A percentile compares a stretch with the other conserved stretches of the same genome.
These are phyloP conservation scores for Spodoptera frugiperda DNA, from an alignment of 1,140 invertebrate species.

Conservation along the genomic window DNA sequence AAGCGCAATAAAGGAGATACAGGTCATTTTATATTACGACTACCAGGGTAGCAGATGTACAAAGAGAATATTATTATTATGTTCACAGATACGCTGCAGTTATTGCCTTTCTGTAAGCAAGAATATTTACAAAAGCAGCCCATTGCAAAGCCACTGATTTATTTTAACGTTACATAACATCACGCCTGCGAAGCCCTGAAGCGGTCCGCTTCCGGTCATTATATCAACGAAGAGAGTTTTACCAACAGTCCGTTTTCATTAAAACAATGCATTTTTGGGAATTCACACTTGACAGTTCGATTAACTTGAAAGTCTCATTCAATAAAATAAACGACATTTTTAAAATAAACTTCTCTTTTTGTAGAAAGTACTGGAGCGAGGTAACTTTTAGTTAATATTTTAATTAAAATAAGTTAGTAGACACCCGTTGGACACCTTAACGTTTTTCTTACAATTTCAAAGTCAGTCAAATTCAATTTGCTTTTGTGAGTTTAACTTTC, in stretches of 20 bases:
- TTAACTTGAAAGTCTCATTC: conserved; percentile 21
- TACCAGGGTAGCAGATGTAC: neutral
- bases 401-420: neutral
- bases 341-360: conserved; percentile 21
- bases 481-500: neutral
- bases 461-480: conserved; percentile 12
- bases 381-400: neutral
- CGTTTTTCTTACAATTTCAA: neutral
- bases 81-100: too few relatives aligned
- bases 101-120: too few relatives aligned
- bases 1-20: conserved; percentile 33
- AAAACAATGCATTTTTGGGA: conserved; percentile 20
- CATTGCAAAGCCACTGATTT: neutral
- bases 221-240: too few relatives aligned
- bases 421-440: neutral
- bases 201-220: too few relatives aligned
- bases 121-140: too few relatives aligned
- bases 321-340: conserved; percentile 5
- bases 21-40: neutral
- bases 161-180: too few relatives aligned
- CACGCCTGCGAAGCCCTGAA: too few relatives aligned
- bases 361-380: neutral
- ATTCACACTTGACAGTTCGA: conserved; percentile 10
- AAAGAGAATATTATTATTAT: conserved; percentile 11
- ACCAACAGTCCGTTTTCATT: conserved; percentile 2